A percentile compares a stretch with the other conserved stretches of the same genome.
Evolutionary conservation across 2,888 invertebrate species (phyloP).

Genomic region (Campaea margaritaria): DNA sequence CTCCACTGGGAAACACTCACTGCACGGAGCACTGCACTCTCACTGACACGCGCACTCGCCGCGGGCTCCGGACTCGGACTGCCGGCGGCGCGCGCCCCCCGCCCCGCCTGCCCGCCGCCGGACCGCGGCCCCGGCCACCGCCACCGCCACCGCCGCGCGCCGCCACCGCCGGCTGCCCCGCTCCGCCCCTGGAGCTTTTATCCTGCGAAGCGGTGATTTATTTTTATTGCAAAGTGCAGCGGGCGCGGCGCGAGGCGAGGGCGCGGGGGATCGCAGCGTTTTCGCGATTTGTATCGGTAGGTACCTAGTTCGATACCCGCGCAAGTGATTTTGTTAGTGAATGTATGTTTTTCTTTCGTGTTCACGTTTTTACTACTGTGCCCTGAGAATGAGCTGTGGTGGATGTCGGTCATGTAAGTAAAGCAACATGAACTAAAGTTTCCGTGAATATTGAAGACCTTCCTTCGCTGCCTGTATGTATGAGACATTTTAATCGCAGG

Average conservation of each 20-base stretch:
- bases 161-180: conserved; percentile 41
- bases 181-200: conserved; percentile 51
- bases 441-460: too few relatives aligned
- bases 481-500: too few relatives aligned
- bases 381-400: too few relatives aligned
- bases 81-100: conserved; percentile 57
- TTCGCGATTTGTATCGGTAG: too few relatives aligned
- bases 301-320: too few relatives aligned
- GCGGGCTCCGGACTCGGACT: conserved; percentile 63
- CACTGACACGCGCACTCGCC: conserved; percentile 60
- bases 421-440: too few relatives aligned
- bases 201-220: conserved; percentile 61
- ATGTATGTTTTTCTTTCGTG: too few relatives aligned
- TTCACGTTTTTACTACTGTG: too few relatives aligned
- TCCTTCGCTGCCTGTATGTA: too few relatives aligned
- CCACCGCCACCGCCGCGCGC: conserved; percentile 49
- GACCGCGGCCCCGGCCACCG: conserved; percentile 30
- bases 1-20: conserved; percentile 17
- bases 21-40: conserved; percentile 8
- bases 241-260: neutral
- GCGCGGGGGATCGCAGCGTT: neutral
- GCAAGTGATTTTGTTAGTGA: too few relatives aligned
- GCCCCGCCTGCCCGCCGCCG: conserved; percentile 46
- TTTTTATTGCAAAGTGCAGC: conserved; percentile 58
- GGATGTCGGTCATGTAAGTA: too few relatives aligned